These are phyloP conservation scores for Piliocolobus tephrosceles DNA, from an alignment of 2,113 vertebrate species.

Conservation along the genomic window DNA sequence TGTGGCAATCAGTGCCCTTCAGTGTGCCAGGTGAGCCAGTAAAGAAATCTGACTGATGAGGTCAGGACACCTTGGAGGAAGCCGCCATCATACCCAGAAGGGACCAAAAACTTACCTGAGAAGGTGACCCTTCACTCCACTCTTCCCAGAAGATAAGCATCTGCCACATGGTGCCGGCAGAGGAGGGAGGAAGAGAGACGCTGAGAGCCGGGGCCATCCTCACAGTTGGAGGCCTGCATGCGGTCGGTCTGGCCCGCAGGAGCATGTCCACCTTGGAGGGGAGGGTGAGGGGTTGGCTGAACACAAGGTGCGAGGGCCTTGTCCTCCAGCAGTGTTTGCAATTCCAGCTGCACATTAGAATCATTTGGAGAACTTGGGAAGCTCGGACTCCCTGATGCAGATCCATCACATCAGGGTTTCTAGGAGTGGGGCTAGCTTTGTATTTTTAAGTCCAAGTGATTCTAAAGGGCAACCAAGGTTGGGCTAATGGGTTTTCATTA, in stretches of 20 bases:
- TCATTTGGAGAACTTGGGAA: background rate
- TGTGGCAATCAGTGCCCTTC: background rate
- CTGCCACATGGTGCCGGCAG: background rate
- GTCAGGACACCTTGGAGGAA: background rate
- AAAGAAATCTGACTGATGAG: background rate
- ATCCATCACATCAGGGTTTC: background rate
- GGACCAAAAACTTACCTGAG: background rate
- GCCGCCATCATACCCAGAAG: background rate
- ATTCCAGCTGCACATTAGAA: background rate
- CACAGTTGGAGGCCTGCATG: background rate
- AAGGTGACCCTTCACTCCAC: background rate
- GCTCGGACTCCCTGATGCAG: background rate
- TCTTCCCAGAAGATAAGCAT: background rate
- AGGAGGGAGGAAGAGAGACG: background rate
- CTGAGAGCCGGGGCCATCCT: background rate
- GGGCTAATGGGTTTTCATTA: background rate
- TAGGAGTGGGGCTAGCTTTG: background rate
- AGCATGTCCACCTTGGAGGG: fast-evolving
- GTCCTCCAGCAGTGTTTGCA: background rate
- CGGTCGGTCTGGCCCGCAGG: fast-evolving
- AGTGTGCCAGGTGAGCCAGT: background rate
- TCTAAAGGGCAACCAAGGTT: background rate
- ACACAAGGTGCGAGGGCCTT: background rate
- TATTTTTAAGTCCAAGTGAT: background rate
- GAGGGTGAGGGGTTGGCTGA: no score